phyloP scores from a whole-genome alignment of 2,888 invertebrate species.

The Andrena bucephala region DNA sequence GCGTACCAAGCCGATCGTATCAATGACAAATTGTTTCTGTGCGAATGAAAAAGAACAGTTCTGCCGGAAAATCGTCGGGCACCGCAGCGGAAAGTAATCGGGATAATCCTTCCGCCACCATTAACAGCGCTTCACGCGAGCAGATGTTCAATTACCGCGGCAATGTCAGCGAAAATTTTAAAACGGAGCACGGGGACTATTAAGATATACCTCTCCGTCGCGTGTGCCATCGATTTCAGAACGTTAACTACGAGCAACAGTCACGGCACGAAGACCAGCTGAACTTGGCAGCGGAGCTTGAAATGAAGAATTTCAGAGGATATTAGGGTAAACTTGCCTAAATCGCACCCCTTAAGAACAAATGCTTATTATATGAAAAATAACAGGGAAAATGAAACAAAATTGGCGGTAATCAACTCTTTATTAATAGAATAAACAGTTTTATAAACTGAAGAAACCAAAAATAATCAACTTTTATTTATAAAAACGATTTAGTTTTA shows the following conservation, averaged over 20 bases:
- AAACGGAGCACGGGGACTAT: too few species aligned
- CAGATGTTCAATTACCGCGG: not conserved
- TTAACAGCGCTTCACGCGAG: not conserved
- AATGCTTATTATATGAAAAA: too few species aligned
- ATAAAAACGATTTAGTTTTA: too few species aligned
- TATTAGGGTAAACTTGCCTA: too few species aligned
- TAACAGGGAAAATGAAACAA: too few species aligned
- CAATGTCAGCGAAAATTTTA: too few species aligned
- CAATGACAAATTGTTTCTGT: constrained; percentile 48
- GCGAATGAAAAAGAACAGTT: constrained; percentile 1
- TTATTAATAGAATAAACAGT: too few species aligned
- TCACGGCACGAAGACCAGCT: not conserved
- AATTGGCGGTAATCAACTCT: too few species aligned
- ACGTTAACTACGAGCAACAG: not conserved
- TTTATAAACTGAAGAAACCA: too few species aligned
- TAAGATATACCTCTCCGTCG: too few species aligned
- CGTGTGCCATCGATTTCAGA: not conserved
- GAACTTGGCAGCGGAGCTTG: not conserved
- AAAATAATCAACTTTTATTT: too few species aligned
- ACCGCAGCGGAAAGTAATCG: not conserved
- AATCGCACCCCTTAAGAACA: too few species aligned
- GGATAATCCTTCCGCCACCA: not conserved
- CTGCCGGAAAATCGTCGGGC: constrained; percentile 23
- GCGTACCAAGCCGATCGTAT: constrained; percentile 21
- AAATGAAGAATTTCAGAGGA: not conserved